Base-by-base conservation (phyloP, 2,797 vertebrate species). In the Spea hammondii region DNA sequence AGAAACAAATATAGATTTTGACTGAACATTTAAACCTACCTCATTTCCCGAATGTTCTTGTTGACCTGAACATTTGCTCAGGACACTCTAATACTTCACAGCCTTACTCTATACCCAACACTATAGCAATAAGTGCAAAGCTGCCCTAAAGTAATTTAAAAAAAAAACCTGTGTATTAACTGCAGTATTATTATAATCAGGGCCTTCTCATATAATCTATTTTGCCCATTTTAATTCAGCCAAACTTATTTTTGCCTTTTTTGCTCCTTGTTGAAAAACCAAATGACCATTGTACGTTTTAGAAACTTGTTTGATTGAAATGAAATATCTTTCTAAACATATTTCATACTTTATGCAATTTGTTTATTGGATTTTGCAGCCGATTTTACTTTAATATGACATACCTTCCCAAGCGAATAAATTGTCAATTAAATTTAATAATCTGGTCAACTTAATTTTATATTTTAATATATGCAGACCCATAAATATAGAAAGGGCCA, bases 311-410 rank as follows among this genome's bases (percentile, higher is more conserved):
- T 13, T 59, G 5, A 13, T 13, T 59, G 55, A 10, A 59, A 6
- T 59, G 55, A 59, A 12, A 59, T 59, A 9, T 13, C 12, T 59
- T 59, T 13, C 55, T 59, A 9, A 12, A 9, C 8, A 17, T 17
- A 32, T 17, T 62, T 53, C 10, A 53, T 53, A 53, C 51, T 6
- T 6, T 11, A 53, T 53, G 6, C 51, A 53, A 53, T 53, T 53
- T 53, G 51, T 53, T 7, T 62, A 17, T 17, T 2, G 32, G 59
- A 62, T 17, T 6, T 32, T 62, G n/a, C 59, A 62, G 12, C n/a
- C 32, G 59, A 62, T 62, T 62, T 62, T n/a, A 62, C 59, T 62
- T 17, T 5, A 62, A 32, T 62, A 62, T 62, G 59, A 62, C 59
- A 62, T 6, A 62, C 8, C 32, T 62, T 62, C 14, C 59, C 59